phyloP scores from a whole-genome alignment of 1,140 invertebrate species.

The Drosophila tani region DNA sequence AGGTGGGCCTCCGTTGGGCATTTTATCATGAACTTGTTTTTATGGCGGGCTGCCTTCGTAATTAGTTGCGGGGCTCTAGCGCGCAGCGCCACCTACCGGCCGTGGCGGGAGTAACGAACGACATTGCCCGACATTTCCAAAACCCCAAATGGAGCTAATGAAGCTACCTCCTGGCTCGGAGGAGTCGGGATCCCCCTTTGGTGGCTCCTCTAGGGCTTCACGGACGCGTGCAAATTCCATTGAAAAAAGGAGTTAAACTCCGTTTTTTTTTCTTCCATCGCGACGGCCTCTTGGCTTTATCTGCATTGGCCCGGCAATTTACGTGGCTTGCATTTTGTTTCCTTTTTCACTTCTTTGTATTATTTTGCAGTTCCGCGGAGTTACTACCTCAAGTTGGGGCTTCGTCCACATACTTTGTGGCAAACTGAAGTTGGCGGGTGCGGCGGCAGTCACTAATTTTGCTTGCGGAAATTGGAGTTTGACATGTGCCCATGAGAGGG shows the following conservation, averaged over 20 bases:
- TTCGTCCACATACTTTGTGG: slow-evolving; percentile 29
- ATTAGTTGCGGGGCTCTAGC: slow-evolving; percentile 64
- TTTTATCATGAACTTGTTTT: slow-evolving; percentile 59
- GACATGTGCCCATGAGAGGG: slow-evolving; percentile 40
- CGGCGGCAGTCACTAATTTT: slow-evolving; percentile 43
- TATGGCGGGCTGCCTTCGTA: slow-evolving; percentile 46
- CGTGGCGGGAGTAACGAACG: slow-evolving; percentile 76
- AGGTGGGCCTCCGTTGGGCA: slow-evolving; percentile 14
- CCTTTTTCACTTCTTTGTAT: slow-evolving; percentile 31
- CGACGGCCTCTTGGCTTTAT: slow-evolving; percentile 48
- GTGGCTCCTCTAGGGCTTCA: slow-evolving; percentile 42
- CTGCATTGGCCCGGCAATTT: slow-evolving; percentile 69
- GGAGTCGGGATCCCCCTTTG: slow-evolving; percentile 10
- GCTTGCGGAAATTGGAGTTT: slow-evolving; percentile 63
- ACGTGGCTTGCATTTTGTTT: slow-evolving; percentile 51
- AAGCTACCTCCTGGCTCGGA: slow-evolving; percentile 39
- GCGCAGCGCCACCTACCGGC: slow-evolving; percentile 66
- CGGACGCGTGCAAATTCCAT: slow-evolving; percentile 76
- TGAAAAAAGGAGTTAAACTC: slow-evolving; percentile 67
- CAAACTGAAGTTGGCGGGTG: slow-evolving; percentile 20
- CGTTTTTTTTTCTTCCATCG: slow-evolving; percentile 8
- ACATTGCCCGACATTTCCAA: slow-evolving; percentile 77
- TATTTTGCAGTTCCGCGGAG: slow-evolving; percentile 35
- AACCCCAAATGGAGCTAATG: slow-evolving; percentile 59
- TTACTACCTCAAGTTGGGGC: slow-evolving; percentile 2